Evolutionary conservation across 2,888 invertebrate genomes (phyloP).

Genomic region (Oligia strigilis): DNA sequence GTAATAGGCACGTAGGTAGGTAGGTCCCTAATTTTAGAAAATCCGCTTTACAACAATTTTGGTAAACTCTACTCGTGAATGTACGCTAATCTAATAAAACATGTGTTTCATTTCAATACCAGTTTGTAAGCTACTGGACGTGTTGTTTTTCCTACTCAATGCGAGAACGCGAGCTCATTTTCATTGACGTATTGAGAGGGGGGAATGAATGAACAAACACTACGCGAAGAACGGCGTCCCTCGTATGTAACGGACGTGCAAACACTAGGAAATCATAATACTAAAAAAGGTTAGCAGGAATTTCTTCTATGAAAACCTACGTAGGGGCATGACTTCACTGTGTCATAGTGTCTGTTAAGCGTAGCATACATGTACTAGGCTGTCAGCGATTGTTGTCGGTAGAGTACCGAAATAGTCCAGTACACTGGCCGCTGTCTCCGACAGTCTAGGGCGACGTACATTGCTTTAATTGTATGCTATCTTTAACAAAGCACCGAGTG

Average conservation of each 20-base stretch:
- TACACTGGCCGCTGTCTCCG: conserved; percentile 13
- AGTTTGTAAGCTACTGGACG: background rate
- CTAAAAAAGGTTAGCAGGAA: conserved; percentile 63
- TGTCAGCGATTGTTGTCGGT: conserved; percentile 35
- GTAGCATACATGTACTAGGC: conserved; percentile 63
- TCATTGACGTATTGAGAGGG: conserved; percentile 47
- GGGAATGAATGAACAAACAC: conserved; percentile 65
- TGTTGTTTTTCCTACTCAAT: conserved; percentile 20
- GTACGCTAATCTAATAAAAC: background rate
- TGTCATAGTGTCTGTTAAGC: conserved; percentile 66
- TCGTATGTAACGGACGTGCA: conserved; percentile 81
- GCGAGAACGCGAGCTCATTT: conserved; percentile 26
- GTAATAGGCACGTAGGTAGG: background rate
- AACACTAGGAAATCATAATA: conserved; percentile 79
- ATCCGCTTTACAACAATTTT: background rate
- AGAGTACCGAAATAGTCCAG: conserved; percentile 23
- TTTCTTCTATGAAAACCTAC: conserved; percentile 59
- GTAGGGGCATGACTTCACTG: conserved; percentile 49
- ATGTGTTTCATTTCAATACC: background rate
- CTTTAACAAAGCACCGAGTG: background rate
- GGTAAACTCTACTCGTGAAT: background rate
- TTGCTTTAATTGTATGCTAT: conserved; percentile 8
- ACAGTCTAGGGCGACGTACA: conserved; percentile 3
- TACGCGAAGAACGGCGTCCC: conserved; percentile 79
- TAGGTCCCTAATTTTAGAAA: background rate